Evolutionary conservation across 2,888 invertebrate genomes (phyloP), one percentile per base, ranked within the genome.

Genomic region (Hypomecis atomaria): DNA sequence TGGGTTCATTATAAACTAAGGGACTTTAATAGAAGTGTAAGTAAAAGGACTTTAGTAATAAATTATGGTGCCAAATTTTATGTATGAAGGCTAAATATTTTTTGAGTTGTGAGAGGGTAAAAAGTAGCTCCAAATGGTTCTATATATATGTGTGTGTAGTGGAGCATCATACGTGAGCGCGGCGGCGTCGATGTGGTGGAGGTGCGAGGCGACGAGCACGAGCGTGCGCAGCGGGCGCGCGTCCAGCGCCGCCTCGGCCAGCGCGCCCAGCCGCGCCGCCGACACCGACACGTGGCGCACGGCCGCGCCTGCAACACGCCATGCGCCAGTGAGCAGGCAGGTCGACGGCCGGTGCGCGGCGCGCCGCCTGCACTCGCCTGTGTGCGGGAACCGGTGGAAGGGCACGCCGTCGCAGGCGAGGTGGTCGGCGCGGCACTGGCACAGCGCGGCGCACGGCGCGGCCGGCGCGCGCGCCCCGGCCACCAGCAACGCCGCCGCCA

Each of bases 171-270:
- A 96, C 96, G 94, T 93, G 81, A 96, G 95, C 70, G 96, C 95
- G 79, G 94, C 94, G 64, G 95, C 95, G 38, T 95, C 95, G 64
- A 97, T 94, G 82, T 93, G 94, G 83, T 95, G 94, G 77, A 97
- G 93, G 76, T 94, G 94, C 87, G 96, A 96, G 92, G 95, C 96
- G 90, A 96, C 95, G 75, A 97, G 91, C 77, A 96, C 95, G 56
- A 97, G 94, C 59, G 96, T 96, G 83, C 96, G 96, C 74, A 97
- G 94, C 70, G 94, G 93, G 70, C 95, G 93, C 68, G 94, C 95
- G 76, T 95, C 95, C 79, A 96, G 94, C 73, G 96, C 96, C 81
- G 96, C 95, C 78, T 95, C 95, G 76, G 95, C 96, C 76, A 97
- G 93, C 70, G 95, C 95, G 78, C 95, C 95, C 63, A 88, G 81